Conservation (phyloP, 2,888 invertebrate species). For the Euplexia lucipara region DNA sequence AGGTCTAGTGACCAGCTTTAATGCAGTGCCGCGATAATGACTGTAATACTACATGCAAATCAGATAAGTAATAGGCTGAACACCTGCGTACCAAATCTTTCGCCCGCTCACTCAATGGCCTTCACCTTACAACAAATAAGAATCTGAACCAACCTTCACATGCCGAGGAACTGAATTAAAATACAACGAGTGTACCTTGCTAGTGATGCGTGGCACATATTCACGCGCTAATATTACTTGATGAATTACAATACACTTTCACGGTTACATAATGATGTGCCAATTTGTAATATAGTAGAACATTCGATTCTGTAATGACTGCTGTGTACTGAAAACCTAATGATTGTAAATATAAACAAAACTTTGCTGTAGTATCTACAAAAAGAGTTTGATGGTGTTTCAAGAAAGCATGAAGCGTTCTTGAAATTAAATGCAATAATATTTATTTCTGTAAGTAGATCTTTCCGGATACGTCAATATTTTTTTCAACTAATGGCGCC, state of each 20-base stretch:
- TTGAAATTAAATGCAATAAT: too few relatives aligned
- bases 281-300: conserved; percentile 48
- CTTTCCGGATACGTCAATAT: too few relatives aligned
- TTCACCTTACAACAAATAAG: conserved; percentile 45
- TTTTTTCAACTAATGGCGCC: too few relatives aligned
- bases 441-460: too few relatives aligned
- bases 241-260: conserved; percentile 89
- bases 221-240: conserved; percentile 76
- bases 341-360: conserved; percentile 8
- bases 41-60: conserved; percentile 26
- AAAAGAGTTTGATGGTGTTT: not conserved
- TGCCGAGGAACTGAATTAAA: conserved; percentile 68
- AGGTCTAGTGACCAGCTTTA: not conserved
- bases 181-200: conserved; percentile 65
- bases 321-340: conserved; percentile 21
- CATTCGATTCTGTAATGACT: conserved; percentile 30
- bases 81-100: conserved; percentile 45
- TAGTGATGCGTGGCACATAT: conserved; percentile 78
- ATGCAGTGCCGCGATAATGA: not conserved
- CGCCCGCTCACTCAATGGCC: conserved; percentile 57
- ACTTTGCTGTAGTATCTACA: not conserved
- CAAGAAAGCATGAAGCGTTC: too few relatives aligned
- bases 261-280: conserved; percentile 80
- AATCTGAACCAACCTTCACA: conserved; percentile 44
- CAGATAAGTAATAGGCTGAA: conserved; percentile 29